A percentile compares a stretch with the other conserved stretches of the same genome.
Evolutionary conservation across 2,113 vertebrate genomes (phyloP).

Genomic region (Mobula birostris): DNA sequence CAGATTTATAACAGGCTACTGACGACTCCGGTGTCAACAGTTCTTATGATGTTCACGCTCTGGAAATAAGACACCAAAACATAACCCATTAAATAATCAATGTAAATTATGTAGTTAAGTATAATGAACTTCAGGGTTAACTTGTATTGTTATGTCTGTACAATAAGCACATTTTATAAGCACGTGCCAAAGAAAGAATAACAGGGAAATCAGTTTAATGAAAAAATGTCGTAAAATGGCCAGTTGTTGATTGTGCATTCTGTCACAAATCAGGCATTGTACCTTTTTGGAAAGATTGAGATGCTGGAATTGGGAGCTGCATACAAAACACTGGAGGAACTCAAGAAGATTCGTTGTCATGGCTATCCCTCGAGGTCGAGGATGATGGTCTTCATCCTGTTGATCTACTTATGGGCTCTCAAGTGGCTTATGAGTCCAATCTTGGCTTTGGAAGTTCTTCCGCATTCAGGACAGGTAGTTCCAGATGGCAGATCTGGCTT

Average conservation of each 20-base stretch:
- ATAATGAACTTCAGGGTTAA: not conserved
- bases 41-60: not conserved
- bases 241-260: not conserved
- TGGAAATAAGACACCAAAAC: not conserved
- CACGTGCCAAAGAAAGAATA: not conserved
- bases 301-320: no score
- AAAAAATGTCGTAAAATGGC: no score
- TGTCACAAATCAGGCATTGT: not conserved
- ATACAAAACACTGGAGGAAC: no score
- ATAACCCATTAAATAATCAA: not conserved
- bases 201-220: not conserved
- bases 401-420: no score
- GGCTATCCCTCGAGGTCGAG: no score
- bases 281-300: no score
- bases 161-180: not conserved
- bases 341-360: no score
- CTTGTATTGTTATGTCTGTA: not conserved
- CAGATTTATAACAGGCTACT: not conserved
- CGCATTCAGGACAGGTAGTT: no score
- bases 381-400: no score
- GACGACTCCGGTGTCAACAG: not conserved
- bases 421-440: no score
- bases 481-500: no score
- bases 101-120: not conserved
- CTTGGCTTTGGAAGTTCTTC: no score